Evolutionary conservation across 2,888 invertebrate genomes (phyloP).

Genomic region (Escarpia spicata): DNA sequence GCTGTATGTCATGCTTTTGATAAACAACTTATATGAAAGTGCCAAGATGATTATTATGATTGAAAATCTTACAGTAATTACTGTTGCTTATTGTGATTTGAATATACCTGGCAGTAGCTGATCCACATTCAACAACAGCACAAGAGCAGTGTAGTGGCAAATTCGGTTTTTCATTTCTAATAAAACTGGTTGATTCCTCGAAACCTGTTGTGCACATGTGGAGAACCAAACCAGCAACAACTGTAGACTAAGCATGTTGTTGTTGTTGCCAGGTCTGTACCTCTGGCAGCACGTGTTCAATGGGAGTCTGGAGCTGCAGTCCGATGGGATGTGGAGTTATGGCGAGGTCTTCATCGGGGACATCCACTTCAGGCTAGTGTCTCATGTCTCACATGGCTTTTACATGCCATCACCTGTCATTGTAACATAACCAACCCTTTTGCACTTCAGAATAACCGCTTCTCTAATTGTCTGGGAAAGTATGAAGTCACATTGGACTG

Average conservation of each 20-base stretch:
- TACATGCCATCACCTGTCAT: neutral
- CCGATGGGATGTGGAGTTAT: constrained; percentile 63
- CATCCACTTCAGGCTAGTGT: constrained; percentile 62
- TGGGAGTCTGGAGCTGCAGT: constrained; percentile 48
- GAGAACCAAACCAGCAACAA: no score
- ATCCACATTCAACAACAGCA: no score
- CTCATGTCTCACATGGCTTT: neutral
- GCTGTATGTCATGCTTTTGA: neutral
- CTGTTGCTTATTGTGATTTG: no score
- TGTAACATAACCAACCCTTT: no score
- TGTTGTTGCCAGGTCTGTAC: constrained; percentile 59
- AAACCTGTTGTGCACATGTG: no score
- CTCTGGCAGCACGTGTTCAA: constrained; percentile 69
- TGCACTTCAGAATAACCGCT: neutral
- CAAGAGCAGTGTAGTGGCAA: no score
- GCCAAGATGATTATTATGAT: neutral
- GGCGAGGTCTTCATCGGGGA: constrained; percentile 63
- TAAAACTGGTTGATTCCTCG: no score
- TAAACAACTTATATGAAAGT: neutral
- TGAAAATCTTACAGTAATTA: no score
- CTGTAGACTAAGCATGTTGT: neutral
- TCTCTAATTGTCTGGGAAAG: neutral
- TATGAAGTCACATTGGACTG: neutral
- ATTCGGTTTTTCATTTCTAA: no score
- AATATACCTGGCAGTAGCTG: no score